Evolutionary conservation across 2,888 invertebrate genomes (phyloP).

Genomic region (Cancer borealis): DNA sequence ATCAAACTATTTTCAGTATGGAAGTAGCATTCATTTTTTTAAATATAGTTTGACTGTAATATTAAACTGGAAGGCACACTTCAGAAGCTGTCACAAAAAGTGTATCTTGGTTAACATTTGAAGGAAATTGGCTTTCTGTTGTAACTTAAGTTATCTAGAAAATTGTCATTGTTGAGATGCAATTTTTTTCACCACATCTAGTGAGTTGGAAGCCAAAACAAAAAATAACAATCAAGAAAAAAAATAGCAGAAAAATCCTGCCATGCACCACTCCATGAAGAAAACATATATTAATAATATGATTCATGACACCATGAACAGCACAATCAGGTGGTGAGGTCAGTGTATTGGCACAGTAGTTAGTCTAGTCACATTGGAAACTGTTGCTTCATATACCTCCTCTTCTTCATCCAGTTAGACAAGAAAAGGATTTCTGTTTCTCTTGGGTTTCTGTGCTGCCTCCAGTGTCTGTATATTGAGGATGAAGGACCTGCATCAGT

Average conservation of each 20-base stretch:
- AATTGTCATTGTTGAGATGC: background rate
- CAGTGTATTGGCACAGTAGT: slow-evolving; percentile 2
- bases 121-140: background rate
- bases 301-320: background rate
- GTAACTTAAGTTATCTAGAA: background rate
- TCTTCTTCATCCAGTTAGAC: slow-evolving; percentile 1
- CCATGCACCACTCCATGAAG: background rate
- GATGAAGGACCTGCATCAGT: background rate
- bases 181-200: background rate
- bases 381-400: background rate
- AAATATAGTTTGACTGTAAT: background rate
- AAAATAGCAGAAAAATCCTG: background rate
- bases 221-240: background rate
- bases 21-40: background rate
- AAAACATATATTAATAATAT: background rate
- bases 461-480: slow-evolving; percentile 34
- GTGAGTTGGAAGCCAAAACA: background rate
- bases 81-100: background rate
- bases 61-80: background rate
- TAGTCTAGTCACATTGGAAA: background rate
- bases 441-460: background rate
- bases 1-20: background rate
- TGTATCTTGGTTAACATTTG: background rate
- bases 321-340: background rate
- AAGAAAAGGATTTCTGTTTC: background rate